phyloP scores from a whole-genome alignment of 1,140 invertebrate species.

The Bombyx mori region ASM3026992v2 NC_085121.1:5638001-5638500 shows the following conservation, averaged over 20 bases:
- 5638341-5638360: no score
- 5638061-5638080: constrained; percentile 21
- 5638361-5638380: no score
- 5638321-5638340: no score
- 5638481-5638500: no score
- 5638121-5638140: constrained; percentile 23
- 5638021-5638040: constrained; percentile 19
- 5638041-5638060: constrained; percentile 26
- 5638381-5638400: no score
- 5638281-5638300: no score
- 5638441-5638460: no score
- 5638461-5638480: no score
- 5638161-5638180: not conserved
- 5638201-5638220: constrained; percentile 15
- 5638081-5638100: constrained; percentile 15
- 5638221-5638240: constrained; percentile 16
- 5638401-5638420: no score
- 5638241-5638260: constrained; percentile 14
- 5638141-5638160: constrained; percentile 16
- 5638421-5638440: no score
- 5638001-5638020: constrained; percentile 12
- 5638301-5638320: no score
- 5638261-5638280: not conserved
- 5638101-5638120: constrained; percentile 14
- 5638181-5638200: no score